phyloP scores from a whole-genome alignment of 2,888 invertebrate genomes.

The Cephalotes varians region DNA sequence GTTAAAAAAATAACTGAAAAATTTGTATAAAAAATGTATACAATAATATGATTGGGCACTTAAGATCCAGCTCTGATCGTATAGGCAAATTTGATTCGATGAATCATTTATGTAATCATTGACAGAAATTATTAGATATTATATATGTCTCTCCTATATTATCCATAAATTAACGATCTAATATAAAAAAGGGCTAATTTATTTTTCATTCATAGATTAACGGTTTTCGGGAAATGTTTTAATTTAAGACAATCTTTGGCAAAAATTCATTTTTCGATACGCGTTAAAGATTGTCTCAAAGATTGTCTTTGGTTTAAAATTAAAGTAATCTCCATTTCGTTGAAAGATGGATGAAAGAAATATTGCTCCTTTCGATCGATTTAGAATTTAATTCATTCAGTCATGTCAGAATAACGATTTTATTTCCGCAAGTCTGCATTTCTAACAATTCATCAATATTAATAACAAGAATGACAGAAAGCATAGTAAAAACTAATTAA shows the following conservation, averaged over 20 bases:
- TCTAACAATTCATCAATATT: neutral
- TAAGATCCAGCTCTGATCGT: no score
- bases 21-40: no score
- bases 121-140: no score
- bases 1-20: no score
- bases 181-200: neutral
- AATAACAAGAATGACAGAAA: neutral
- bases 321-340: no score
- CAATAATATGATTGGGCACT: no score
- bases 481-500: neutral
- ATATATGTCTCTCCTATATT: no score
- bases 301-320: neutral
- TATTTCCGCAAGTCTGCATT: conserved; percentile 1
- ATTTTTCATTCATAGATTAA: neutral
- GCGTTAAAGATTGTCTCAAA: neutral
- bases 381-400: no score
- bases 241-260: neutral
- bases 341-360: neutral
- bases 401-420: neutral
- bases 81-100: no score
- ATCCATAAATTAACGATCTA: no score
- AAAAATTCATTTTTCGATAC: neutral
- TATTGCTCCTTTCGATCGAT: neutral
- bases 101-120: neutral
- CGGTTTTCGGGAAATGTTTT: neutral